Percentiles rank a stretch among this genome's conserved stretches.
Evolutionary conservation across 2,113 vertebrate genomes (phyloP).

Genomic region (Pitta sordida): DNA sequence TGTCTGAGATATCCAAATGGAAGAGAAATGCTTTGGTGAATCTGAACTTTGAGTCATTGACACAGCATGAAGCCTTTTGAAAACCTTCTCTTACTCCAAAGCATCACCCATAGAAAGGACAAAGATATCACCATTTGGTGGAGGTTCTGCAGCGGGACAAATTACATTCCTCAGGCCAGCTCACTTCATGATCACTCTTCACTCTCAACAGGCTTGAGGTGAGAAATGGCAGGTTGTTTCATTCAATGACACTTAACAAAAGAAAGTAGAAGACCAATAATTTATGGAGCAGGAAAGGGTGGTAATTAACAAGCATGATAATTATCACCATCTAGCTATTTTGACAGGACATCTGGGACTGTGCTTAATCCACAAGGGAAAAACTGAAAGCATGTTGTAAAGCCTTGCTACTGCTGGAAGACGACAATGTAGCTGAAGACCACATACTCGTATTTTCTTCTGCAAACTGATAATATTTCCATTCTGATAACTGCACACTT

Average conservation of each 20-base stretch:
- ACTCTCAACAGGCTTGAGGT: neutral
- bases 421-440: neutral
- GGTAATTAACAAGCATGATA: constrained; percentile 1
- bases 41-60: neutral
- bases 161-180: neutral
- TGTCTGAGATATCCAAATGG: neutral
- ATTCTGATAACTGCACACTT: neutral
- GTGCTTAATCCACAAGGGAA: neutral
- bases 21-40: neutral
- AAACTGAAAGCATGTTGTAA: neutral
- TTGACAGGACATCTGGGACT: constrained; percentile 6
- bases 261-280: constrained; percentile 6
- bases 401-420: neutral
- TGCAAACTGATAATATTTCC: neutral
- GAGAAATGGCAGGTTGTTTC: neutral
- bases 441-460: neutral
- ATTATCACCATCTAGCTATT: constrained; percentile 5
- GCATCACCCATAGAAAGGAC: neutral
- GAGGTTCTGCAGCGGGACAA: neutral
- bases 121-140: neutral
- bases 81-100: neutral
- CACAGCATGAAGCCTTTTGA: neutral
- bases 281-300: neutral
- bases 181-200: neutral
- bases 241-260: neutral